Evolutionary conservation across 2,888 invertebrate species (phyloP).

Genomic region (Gasteruption jaculator): DNA sequence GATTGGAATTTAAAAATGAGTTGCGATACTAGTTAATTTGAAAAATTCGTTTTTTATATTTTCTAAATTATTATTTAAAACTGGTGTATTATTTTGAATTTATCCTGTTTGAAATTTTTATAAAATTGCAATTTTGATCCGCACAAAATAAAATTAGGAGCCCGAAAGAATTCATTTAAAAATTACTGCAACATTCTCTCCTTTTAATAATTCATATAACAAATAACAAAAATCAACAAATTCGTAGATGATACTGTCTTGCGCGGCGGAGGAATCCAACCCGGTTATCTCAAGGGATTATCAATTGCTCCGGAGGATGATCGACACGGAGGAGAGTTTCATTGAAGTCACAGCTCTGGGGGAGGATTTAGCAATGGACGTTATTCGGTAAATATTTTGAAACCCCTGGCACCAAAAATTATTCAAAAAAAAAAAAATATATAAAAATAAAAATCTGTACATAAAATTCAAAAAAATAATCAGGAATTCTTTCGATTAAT

Average conservation of each 20-base stretch:
- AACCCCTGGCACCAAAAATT: too few relatives aligned
- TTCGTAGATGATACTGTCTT: conserved; percentile 80
- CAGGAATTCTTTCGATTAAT: conserved; percentile 3
- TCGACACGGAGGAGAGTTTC: conserved; percentile 84
- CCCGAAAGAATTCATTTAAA: too few relatives aligned
- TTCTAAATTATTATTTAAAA: conserved; percentile 5
- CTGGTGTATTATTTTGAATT: background rate
- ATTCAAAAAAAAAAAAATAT: conserved; percentile 1
- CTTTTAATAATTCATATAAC: too few relatives aligned
- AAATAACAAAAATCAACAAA: too few relatives aligned
- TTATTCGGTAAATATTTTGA: conserved; percentile 58
- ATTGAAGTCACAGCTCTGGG: conserved; percentile 87
- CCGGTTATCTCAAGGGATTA: conserved; percentile 85
- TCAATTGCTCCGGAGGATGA: conserved; percentile 79
- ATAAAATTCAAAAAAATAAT: background rate
- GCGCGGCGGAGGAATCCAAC: conserved; percentile 82
- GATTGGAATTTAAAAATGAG: too few relatives aligned
- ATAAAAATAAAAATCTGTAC: conserved; percentile 1
- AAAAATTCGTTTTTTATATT: background rate
- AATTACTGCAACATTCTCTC: too few relatives aligned
- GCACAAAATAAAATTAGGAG: too few relatives aligned
- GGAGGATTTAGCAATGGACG: conserved; percentile 89
- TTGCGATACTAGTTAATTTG: too few relatives aligned
- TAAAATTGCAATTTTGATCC: too few relatives aligned
- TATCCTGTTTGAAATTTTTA: too few relatives aligned